These are phyloP conservation scores for Heliothis peltigera DNA, from an alignment of 2,888 invertebrate species.

Conservation along the genomic window DNA sequence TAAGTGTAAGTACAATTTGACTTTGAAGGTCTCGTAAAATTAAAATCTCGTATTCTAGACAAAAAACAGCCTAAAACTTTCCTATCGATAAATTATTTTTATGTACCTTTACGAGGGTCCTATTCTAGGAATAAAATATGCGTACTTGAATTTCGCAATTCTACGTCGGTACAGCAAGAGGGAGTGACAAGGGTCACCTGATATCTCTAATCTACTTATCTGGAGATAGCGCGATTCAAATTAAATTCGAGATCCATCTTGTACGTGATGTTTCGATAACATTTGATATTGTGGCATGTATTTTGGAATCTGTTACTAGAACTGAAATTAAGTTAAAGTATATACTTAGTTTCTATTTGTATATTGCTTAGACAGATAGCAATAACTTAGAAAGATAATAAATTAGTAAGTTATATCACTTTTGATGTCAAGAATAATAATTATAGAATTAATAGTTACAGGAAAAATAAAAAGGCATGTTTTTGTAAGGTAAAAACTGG, in stretches of 20 bases:
- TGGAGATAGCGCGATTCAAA: conserved; percentile 49
- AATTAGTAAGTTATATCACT: no score
- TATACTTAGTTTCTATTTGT: background rate
- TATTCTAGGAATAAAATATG: background rate
- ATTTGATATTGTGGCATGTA: conserved; percentile 22
- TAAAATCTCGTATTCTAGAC: background rate
- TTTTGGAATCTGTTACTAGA: background rate
- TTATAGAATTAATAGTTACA: no score
- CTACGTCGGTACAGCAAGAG: conserved; percentile 7
- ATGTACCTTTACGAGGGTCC: background rate
- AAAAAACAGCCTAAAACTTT: background rate
- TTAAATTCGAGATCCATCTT: conserved; percentile 54
- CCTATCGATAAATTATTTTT: background rate
- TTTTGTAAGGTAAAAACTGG: no score
- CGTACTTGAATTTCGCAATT: conserved; percentile 16
- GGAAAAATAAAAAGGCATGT: no score
- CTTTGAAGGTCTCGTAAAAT: no score
- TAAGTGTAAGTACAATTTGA: no score
- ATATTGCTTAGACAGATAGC: no score
- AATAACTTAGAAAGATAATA: no score
- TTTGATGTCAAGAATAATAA: no score
- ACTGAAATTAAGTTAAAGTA: background rate
- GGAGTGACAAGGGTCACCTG: conserved; percentile 48
- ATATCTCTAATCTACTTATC: conserved; percentile 54
- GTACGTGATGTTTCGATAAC: conserved; percentile 42